Evolutionary conservation across 2,888 invertebrate species (phyloP).

Genomic region (Sphaerophoria rueppellii): DNA sequence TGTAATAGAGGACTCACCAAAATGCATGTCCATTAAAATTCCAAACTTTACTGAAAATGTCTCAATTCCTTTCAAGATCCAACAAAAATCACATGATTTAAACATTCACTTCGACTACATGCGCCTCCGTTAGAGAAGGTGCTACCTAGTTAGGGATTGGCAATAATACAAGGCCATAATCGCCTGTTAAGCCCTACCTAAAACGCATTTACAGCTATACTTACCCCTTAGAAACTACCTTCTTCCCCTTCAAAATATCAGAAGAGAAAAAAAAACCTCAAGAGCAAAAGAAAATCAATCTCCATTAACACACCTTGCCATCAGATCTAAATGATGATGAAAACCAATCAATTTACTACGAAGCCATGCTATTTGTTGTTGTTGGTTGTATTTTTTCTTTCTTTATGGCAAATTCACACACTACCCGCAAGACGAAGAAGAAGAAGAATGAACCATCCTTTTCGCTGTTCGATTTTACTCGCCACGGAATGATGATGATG

Average conservation of each 20-base stretch:
- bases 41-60: no score
- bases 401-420: conserved; percentile 64
- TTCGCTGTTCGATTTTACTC: conserved; percentile 49
- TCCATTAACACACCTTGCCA: conserved; percentile 68
- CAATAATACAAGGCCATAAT: conserved; percentile 21
- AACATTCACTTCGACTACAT: background rate
- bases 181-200: conserved; percentile 11
- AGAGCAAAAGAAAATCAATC: conserved; percentile 55
- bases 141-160: conserved; percentile 24
- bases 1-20: no score
- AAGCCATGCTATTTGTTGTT: conserved; percentile 31
- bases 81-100: background rate
- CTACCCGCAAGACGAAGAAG: background rate
- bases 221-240: conserved; percentile 1
- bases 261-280: background rate
- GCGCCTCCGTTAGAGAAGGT: background rate
- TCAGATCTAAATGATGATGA: conserved; percentile 67
- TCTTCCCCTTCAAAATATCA: conserved; percentile 4
- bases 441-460: conserved; percentile 43
- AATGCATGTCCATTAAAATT: no score
- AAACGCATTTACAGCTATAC: conserved; percentile 17
- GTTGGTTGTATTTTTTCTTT: conserved; percentile 1
- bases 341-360: conserved; percentile 68
- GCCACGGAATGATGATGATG: background rate
- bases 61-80: no score